Evolutionary conservation across 2,797 vertebrate species (phyloP).

Genomic region (Tangara arthus): DNA sequence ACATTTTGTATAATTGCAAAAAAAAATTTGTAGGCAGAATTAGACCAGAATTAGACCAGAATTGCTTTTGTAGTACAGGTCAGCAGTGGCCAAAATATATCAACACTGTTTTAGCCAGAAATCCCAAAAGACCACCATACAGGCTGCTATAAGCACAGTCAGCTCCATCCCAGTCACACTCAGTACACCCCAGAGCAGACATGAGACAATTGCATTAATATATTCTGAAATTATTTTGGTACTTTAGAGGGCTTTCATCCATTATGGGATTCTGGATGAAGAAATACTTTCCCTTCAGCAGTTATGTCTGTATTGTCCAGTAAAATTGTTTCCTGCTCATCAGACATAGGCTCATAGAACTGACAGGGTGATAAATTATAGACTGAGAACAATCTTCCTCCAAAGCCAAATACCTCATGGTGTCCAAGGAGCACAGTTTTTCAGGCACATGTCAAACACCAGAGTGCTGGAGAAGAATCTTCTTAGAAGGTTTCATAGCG

Average conservation of each 20-base stretch:
- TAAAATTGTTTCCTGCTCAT: background rate
- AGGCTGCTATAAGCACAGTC: background rate
- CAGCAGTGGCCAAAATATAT: background rate
- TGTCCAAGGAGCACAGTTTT: background rate
- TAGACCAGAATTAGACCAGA: background rate
- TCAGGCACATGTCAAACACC: background rate
- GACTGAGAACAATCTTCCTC: background rate
- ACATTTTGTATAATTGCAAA: background rate
- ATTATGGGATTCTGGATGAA: background rate
- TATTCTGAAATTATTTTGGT: background rate
- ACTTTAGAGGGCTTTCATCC: background rate
- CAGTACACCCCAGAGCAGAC: background rate
- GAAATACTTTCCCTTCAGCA: background rate
- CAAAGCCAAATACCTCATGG: background rate
- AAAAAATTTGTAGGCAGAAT: background rate
- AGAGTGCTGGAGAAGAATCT: background rate
- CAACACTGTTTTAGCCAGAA: background rate
- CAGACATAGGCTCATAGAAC: background rate
- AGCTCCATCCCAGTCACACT: background rate
- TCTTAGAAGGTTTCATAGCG: background rate
- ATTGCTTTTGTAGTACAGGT: background rate
- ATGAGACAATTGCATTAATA: background rate
- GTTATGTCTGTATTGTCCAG: accelerated
- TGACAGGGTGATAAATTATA: background rate
- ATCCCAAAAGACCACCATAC: background rate